Conservation (phyloP, 2,113 vertebrate species). For the Cnemophilus loriae region DNA sequence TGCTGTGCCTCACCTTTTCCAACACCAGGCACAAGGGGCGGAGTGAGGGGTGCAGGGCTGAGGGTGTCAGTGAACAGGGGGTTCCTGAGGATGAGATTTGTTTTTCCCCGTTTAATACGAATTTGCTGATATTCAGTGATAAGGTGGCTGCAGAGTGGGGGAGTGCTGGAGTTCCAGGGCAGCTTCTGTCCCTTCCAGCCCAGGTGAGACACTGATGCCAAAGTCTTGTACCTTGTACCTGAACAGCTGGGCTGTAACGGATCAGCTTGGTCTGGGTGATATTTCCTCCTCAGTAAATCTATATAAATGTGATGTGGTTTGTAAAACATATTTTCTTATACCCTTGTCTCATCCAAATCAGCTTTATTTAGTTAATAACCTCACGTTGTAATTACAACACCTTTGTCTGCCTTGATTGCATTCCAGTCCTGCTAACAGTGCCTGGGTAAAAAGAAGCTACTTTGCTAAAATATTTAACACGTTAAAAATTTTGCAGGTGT, state of each 20-base stretch:
- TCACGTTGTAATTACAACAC: not conserved
- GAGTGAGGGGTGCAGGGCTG: not conserved
- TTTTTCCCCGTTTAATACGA: fast-evolving
- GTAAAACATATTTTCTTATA: not conserved
- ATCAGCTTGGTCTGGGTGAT: not conserved
- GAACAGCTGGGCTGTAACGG: fast-evolving
- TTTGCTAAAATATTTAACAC: not conserved
- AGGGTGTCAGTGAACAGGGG: fast-evolving
- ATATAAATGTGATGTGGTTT: not conserved
- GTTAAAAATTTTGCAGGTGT: not conserved
- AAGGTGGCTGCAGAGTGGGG: not conserved
- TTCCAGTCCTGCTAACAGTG: not conserved
- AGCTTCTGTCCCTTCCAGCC: not conserved
- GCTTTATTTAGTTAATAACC: not conserved
- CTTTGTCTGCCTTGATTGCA: not conserved
- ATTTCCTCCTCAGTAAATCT: not conserved
- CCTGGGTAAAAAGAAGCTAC: not conserved
- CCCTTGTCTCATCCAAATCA: not conserved
- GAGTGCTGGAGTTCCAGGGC: fast-evolving
- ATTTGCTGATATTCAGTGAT: not conserved
- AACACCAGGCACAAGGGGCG: not conserved
- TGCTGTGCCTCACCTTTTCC: not conserved
- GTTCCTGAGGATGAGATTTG: not conserved
- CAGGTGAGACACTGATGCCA: not conserved
- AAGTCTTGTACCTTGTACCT: fast-evolving